Evolutionary conservation across 2,113 vertebrate genomes (phyloP).

Genomic region (Catharus bicknelli): DNA sequence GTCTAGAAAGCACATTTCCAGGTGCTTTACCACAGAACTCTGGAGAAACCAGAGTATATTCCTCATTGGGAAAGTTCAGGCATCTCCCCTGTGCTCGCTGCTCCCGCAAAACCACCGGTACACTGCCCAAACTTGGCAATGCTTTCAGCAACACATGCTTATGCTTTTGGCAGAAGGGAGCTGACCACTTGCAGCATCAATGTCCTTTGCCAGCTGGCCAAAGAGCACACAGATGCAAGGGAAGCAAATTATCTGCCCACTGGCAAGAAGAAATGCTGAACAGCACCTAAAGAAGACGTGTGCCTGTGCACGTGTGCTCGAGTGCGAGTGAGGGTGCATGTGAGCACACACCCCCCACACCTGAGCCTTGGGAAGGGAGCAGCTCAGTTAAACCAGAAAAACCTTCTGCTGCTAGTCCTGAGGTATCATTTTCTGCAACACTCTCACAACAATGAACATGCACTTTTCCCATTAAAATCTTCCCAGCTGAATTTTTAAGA

Average conservation of each 20-base stretch:
- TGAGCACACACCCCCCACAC: not conserved
- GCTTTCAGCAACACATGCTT: constrained; percentile 44
- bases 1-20: not conserved
- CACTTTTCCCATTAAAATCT: not conserved
- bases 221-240: constrained; percentile 55
- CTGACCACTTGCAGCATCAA: constrained; percentile 50
- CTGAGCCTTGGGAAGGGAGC: not conserved
- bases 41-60: not conserved
- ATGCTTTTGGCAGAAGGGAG: constrained; percentile 55
- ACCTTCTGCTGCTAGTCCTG: not conserved
- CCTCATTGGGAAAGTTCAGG: rapidly evolving
- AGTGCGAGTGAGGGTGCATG: rapidly evolving
- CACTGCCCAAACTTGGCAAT: not conserved
- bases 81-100: not conserved
- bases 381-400: not conserved
- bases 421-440: not conserved
- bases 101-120: not conserved
- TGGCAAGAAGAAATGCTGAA: constrained; percentile 43
- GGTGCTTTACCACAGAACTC: not conserved
- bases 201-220: constrained; percentile 62
- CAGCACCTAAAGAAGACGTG: not conserved
- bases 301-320: rapidly evolving
- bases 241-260: constrained; percentile 51
- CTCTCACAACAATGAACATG: not conserved
- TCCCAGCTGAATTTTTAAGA: not conserved